These are phyloP conservation scores for Paramormyrops hopkinsi DNA, from an alignment of 2,797 vertebrate genomes.

Conservation along the genomic window DNA sequence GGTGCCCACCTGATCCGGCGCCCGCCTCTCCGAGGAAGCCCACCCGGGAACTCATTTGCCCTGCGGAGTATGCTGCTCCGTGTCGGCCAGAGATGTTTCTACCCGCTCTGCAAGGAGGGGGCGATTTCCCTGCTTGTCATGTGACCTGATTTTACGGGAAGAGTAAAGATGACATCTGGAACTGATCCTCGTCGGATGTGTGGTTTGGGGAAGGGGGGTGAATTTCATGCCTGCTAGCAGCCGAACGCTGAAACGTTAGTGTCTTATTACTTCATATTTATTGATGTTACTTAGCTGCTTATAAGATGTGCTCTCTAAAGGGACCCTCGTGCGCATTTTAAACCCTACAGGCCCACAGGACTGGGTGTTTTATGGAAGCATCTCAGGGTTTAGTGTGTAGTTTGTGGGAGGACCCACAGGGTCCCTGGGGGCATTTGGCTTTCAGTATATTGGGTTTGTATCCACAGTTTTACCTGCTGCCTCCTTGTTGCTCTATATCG, in stretches of 20 bases:
- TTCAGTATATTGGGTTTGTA: not conserved
- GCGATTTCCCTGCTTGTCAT: not conserved
- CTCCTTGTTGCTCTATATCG: not conserved
- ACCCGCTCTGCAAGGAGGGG: not conserved
- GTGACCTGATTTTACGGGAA: not conserved
- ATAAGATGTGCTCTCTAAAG: not conserved
- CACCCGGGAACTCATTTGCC: not conserved
- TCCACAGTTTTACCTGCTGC: not conserved
- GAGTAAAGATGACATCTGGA: not conserved
- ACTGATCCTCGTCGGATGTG: not conserved
- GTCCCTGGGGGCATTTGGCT: not conserved
- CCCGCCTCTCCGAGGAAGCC: not conserved
- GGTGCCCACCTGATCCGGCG: not conserved
- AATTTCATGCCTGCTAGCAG: not conserved
- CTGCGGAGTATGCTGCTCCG: not conserved
- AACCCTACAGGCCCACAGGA: not conserved
- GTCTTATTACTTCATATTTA: constrained; percentile 1
- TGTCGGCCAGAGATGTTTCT: not conserved
- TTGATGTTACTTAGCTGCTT: constrained; percentile 2
- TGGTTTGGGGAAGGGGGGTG: not conserved
- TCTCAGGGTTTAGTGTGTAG: not conserved
- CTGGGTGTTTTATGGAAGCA: not conserved
- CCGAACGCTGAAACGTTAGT: not conserved
- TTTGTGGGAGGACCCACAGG: not conserved
- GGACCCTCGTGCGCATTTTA: not conserved